A percentile compares a stretch with the other conserved stretches of the same genome.
These are phyloP conservation scores for Drosophila athabasca DNA, from an alignment of 1,140 invertebrate genomes.

Conservation along the genomic window DNA sequence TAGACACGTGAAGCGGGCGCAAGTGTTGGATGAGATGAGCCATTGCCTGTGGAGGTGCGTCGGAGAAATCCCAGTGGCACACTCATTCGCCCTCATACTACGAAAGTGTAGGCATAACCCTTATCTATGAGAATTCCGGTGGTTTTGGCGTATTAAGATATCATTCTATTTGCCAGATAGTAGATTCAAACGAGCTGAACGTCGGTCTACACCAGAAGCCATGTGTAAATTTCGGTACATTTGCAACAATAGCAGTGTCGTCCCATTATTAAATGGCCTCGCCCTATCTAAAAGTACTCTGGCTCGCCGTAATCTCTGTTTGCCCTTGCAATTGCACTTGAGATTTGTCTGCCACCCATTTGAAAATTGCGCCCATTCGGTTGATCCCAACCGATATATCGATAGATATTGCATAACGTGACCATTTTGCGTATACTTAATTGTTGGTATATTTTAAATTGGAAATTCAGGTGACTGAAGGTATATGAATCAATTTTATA, in stretches of 20 bases:
- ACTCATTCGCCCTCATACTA: too few species aligned
- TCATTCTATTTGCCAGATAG: not conserved
- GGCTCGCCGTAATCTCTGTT: conserved; percentile 6
- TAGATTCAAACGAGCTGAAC: not conserved
- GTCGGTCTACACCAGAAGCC: not conserved
- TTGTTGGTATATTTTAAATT: too few species aligned
- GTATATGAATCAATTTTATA: too few species aligned
- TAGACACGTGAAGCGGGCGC: not conserved
- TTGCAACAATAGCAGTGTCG: too few species aligned
- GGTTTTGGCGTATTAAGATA: not conserved
- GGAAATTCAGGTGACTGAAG: too few species aligned
- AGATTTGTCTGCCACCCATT: not conserved
- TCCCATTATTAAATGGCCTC: not conserved
- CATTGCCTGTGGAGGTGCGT: conserved; percentile 5
- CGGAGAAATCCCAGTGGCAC: not conserved
- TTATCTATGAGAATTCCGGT: conserved; percentile 24
- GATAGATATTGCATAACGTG: not conserved
- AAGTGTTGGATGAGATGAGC: conserved; percentile 5
- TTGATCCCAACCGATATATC: not conserved
- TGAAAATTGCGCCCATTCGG: too few species aligned
- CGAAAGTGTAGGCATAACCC: conserved; percentile 1
- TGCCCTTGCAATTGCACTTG: not conserved
- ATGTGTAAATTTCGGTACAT: too few species aligned
- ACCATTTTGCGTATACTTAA: too few species aligned
- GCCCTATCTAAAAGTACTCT: conserved; percentile 7